Percentiles rank a stretch among this genome's conserved stretches.
phyloP scores from a whole-genome alignment of 2,797 vertebrate genomes.

The Myotis planiceps region DNA sequence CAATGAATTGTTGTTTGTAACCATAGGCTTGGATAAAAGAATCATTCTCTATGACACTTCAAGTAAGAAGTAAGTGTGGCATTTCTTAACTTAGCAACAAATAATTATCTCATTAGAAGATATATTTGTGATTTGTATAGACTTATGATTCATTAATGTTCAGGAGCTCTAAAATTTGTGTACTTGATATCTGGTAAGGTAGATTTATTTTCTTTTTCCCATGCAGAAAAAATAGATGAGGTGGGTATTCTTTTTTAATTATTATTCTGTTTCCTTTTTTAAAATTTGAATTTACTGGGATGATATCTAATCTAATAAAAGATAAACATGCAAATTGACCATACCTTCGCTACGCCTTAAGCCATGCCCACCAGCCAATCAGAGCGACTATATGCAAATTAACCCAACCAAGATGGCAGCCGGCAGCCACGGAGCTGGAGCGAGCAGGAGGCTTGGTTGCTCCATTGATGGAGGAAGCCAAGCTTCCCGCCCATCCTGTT shows the following conservation, averaged over 20 bases:
- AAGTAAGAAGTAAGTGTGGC: slow-evolving; percentile 94
- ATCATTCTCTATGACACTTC: slow-evolving; percentile 96
- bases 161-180: background rate
- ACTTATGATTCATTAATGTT: background rate
- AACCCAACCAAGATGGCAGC: too few species aligned
- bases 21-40: slow-evolving; percentile 97
- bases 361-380: too few species aligned
- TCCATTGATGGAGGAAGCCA: too few species aligned
- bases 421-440: too few species aligned
- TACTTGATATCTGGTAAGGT: background rate
- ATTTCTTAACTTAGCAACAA: slow-evolving; percentile 20
- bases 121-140: background rate
- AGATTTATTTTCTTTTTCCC: background rate
- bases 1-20: slow-evolving; percentile 95
- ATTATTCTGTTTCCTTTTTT: background rate
- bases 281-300: background rate
- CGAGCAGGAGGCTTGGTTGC: too few species aligned
- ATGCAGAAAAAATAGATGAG: background rate
- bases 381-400: too few species aligned
- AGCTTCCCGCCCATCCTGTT: fast-evolving
- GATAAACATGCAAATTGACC: too few species aligned
- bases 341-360: too few species aligned
- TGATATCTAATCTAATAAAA: background rate
- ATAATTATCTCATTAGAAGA: background rate
- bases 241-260: background rate